A percentile compares a stretch with the other conserved stretches of the same genome.
Evolutionary conservation across 2,888 invertebrate genomes (phyloP).

Genomic region (Bellardia bayeri): DNA sequence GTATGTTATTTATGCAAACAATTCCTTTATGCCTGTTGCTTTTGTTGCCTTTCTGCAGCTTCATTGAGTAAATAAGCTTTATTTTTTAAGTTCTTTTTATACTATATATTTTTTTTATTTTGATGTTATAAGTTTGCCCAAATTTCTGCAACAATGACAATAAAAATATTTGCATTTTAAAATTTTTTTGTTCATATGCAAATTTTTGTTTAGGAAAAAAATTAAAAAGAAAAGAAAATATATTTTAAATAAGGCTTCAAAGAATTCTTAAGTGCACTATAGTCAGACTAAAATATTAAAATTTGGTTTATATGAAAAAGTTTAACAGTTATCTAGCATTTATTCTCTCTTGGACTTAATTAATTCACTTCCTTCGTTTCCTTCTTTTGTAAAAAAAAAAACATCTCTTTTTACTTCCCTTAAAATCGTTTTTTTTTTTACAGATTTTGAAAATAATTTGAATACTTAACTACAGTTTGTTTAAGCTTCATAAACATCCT

Average conservation of each 20-base stretch:
- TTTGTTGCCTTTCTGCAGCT: conserved; percentile 22
- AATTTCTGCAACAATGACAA: conserved; percentile 81
- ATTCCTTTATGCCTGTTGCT: conserved; percentile 53
- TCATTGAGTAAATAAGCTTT: conserved; percentile 67
- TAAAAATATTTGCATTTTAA: conserved; percentile 84
- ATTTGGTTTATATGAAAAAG: too few species aligned
- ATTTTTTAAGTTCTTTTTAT: conserved; percentile 7
- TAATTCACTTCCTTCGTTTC: background rate
- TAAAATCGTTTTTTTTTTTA: conserved; percentile 6
- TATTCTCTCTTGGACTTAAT: conserved; percentile 33
- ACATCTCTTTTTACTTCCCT: conserved; percentile 28
- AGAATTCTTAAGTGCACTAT: conserved; percentile 8
- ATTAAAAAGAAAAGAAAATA: background rate
- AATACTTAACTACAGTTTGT: conserved; percentile 52
- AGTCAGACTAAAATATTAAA: too few species aligned
- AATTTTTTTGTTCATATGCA: conserved; percentile 80
- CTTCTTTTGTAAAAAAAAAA: conserved; percentile 1
- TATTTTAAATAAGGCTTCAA: background rate
- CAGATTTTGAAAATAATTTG: conserved; percentile 54
- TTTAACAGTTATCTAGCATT: background rate
- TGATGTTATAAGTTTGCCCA: conserved; percentile 61
- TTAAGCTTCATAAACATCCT: conserved; percentile 55
- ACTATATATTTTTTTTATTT: conserved; percentile 35
- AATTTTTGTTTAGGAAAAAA: conserved; percentile 71
- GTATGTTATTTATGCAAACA: conserved; percentile 72